Percentiles rank a stretch among this genome's conserved stretches.
These are phyloP conservation scores for Poecilobothrus nobilitatus DNA, from an alignment of 2,888 invertebrate genomes.

Conservation along the genomic window DNA sequence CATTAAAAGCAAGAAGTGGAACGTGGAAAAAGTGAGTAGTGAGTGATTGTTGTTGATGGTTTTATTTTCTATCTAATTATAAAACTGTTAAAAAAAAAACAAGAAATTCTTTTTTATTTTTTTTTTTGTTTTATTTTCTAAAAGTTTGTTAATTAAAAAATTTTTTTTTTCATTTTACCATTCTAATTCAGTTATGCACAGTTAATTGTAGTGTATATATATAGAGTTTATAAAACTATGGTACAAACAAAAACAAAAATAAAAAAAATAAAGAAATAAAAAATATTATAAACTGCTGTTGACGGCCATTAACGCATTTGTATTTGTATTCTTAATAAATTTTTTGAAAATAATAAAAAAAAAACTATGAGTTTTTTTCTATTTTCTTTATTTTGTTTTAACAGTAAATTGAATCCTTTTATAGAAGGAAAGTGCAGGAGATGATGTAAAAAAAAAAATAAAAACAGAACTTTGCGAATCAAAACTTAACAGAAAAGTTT, in stretches of 20 bases:
- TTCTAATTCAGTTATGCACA: background rate
- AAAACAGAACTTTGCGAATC: too few relatives aligned
- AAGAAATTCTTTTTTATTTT: too few relatives aligned
- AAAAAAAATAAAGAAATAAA: too few relatives aligned
- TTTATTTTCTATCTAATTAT: conserved; percentile 1
- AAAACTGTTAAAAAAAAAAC: background rate
- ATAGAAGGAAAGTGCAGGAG: too few relatives aligned
- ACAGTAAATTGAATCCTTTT: too few relatives aligned
- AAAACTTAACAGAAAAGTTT: too few relatives aligned
- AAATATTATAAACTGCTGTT: background rate
- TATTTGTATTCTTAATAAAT: background rate
- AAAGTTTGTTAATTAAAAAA: too few relatives aligned
- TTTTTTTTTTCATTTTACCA: background rate
- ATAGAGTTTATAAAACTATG: too few relatives aligned
- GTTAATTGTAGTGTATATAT: background rate
- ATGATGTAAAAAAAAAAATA: too few relatives aligned
- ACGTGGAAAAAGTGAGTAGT: background rate
- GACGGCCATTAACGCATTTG: background rate
- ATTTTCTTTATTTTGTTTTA: too few relatives aligned
- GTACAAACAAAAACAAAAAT: too few relatives aligned
- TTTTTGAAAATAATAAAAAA: background rate
- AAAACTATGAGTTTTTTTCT: background rate
- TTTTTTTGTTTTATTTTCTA: too few relatives aligned
- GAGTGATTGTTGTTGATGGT: conserved; percentile 6
- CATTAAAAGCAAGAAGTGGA: background rate